Base-by-base conservation (phyloP, 2,113 vertebrate genomes). In the Microtus ochrogaster region DNA sequence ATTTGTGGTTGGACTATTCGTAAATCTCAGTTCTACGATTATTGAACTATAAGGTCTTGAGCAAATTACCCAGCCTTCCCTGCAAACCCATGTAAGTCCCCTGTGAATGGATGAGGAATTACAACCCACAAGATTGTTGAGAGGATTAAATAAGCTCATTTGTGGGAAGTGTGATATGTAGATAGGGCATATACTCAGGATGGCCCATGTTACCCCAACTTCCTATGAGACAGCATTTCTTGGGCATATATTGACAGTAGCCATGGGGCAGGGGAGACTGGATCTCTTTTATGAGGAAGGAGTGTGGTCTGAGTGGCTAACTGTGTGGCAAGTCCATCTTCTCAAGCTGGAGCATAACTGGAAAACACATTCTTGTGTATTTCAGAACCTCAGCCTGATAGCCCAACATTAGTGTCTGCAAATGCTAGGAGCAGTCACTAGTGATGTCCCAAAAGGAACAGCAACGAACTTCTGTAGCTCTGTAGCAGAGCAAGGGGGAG, bases 101-200 rank as follows among this genome's bases (percentile, higher is more conserved):
- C n/a, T 79, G 21, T 83, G 73, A 95, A 91, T 77, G 47, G 39
- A 44, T 79, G 77, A 74, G 33, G 79, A 78, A 72, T 68, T 24
- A 41, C 77, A 55, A 65, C 72, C 85, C 63, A 49, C 78, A 78
- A 83, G n/a, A 16, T 41, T 93, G n/a, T n/a, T 65, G 33, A 36
- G 36, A 12, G 49, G 41, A 68, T 44, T 86, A 66, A 93, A 55
- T 78, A 21, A 96, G 47, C 21, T 78, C 49, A 63, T 83, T 87
- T 93, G n/a, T 52, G 33, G 8, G 9, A 55, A 22, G 47, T 26
- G 13, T 74, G 72, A 24, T 33, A 39, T 28, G 19, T 33, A 17
- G 44, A 79, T 61, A 44, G 39, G 39, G 2, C 47, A 49, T 9
- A 11, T 30, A 63, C 52, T 89, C 19, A 49, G 3, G 72, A 52